These are phyloP conservation scores for Strongylocentrotus purpuratus DNA, from an alignment of 35 echinoderm and acorn worm genomes.

Conservation along the genomic window DNA sequence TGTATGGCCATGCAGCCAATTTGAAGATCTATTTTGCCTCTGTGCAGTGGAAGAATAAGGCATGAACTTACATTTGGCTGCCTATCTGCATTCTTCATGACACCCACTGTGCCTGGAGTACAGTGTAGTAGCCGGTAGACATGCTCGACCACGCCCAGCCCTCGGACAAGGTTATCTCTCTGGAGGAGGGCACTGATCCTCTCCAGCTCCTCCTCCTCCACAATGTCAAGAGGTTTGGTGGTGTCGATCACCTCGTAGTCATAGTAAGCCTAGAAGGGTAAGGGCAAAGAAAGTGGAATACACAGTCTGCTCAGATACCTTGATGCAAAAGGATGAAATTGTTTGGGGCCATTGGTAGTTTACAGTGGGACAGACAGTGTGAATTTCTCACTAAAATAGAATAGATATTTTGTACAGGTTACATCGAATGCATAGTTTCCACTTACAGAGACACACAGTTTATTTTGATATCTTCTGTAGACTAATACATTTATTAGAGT, in stretches of 20 bases:
- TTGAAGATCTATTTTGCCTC: background rate
- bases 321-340: background rate
- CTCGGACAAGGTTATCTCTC: slow-evolving; percentile 91
- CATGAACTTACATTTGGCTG: slow-evolving; percentile 81
- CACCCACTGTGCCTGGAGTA: slow-evolving; percentile 90
- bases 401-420: too few relatives aligned
- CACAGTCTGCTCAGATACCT: background rate
- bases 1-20: background rate
- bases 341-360: background rate
- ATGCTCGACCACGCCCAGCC: slow-evolving; percentile 94
- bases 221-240: slow-evolving; percentile 73
- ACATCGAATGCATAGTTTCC: too few relatives aligned
- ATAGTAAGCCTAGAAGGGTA: background rate
- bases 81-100: slow-evolving; percentile 91
- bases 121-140: slow-evolving; percentile 96
- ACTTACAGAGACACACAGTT: too few relatives aligned
- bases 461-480: too few relatives aligned
- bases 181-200: slow-evolving; percentile 91
- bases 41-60: background rate
- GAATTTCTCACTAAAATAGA: background rate
- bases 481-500: too few relatives aligned
- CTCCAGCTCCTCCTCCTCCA: slow-evolving; percentile 93
- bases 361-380: background rate
- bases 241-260: slow-evolving; percentile 75
- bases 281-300: background rate